A percentile compares a stretch with the other conserved stretches of the same genome.
These are phyloP conservation scores for Archocentrus centrarchus DNA, from an alignment of 2,113 vertebrate species.

Conservation along the genomic window DNA sequence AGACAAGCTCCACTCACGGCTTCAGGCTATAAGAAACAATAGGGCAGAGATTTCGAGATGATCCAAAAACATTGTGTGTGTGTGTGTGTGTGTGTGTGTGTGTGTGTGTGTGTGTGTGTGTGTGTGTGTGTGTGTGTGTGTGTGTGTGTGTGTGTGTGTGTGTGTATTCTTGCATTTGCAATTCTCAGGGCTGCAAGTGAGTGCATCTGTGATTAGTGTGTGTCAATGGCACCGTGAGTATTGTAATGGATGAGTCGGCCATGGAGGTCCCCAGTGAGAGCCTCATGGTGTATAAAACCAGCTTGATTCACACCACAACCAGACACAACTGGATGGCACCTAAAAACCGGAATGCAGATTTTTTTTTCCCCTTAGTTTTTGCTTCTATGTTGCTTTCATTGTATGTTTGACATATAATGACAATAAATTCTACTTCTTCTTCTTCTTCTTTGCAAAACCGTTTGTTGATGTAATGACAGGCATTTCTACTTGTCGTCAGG, in stretches of 20 bases:
- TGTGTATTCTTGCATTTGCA: background rate
- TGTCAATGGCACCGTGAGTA: constrained; percentile 64
- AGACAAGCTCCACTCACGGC: constrained; percentile 14
- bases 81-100: background rate
- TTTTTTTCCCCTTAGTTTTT: background rate
- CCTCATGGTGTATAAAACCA: constrained; percentile 72
- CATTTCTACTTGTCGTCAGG: background rate
- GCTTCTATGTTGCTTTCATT: background rate
- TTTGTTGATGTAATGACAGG: background rate
- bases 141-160: background rate
- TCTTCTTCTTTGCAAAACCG: background rate
- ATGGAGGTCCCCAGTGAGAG: constrained; percentile 69
- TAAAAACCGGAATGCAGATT: background rate
- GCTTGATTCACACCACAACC: constrained; percentile 19
- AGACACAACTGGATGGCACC: constrained; percentile 7
- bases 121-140: background rate
- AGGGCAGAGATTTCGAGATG: constrained; percentile 5
- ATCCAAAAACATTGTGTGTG: too few relatives aligned
- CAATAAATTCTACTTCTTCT: too few relatives aligned
- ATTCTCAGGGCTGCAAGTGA: background rate
- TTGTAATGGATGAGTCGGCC: constrained; percentile 76
- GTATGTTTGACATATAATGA: too few relatives aligned
- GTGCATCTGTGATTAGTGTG: constrained; percentile 58
- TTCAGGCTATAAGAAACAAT: constrained; percentile 52
- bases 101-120: too few relatives aligned